Base-by-base conservation (phyloP, 1,140 invertebrate species). In the Eupristina koningsbergeri region DNA sequence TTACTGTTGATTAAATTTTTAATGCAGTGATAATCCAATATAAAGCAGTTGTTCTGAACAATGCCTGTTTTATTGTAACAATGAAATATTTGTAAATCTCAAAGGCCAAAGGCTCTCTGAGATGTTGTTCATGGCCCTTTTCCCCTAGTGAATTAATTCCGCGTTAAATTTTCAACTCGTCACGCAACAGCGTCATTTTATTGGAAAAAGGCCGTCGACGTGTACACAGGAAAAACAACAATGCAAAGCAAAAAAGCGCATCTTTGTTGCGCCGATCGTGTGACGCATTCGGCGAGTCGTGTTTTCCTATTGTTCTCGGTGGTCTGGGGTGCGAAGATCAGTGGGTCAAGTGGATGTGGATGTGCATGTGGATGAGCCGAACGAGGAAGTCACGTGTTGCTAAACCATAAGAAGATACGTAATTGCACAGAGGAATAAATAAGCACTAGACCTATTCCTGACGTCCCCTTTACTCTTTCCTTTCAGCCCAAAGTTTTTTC, bases 311-410 rank as follows among this genome's bases (percentile, higher is more conserved):
- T 84, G 84, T 77, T 85, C 71, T 50, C 11, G 39, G 15, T 34
- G 6, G 86, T 83, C 86, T 86, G 87, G 84, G 67, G 61, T 19
- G 81, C 67, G 85, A 88, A 88, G 88, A 85, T 88, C 86, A 64
- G 84, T 88, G 77, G 85, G 87, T 88, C 87, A 85, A 88, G 81
- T 86, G 69, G n/a, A n/a, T n/a, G n/a, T n/a, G n/a, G 74, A 67
- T 80, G 83, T 64, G 45, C n/a, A n/a, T n/a, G n/a, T n/a, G n/a
- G 74, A 67, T 80, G 83, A 69, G 45, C 53, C 50, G 53, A 63
- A n/a, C n/a, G n/a, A n/a, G n/a, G n/a, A n/a, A n/a, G 29, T 34
- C 67, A 81, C 47, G 29, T 64, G 39, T 58, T 53, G 47, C 63
- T 8, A 45, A 41, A 29, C 50, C 71, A 29, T 22, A 73, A 61